These are phyloP conservation scores for Sceloporus tristichus DNA, from an alignment of 2,113 vertebrate species.

Conservation along the genomic window DNA sequence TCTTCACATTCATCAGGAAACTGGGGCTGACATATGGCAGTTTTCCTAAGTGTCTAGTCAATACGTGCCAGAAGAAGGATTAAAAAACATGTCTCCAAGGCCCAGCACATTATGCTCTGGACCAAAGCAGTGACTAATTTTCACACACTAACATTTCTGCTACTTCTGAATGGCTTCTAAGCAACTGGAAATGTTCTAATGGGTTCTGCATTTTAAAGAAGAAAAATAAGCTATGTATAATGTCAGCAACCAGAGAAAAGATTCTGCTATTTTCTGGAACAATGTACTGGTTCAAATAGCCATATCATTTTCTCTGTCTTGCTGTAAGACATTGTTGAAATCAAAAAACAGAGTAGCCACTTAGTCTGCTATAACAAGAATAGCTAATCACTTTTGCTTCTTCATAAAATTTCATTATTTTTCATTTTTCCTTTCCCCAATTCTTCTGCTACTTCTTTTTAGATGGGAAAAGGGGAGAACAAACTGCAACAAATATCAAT, in stretches of 20 bases:
- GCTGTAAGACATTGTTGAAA: rapidly evolving
- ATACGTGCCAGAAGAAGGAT: background rate
- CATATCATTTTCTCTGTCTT: background rate
- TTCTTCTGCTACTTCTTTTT: background rate
- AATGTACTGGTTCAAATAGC: background rate
- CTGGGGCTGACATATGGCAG: background rate
- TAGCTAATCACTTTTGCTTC: background rate
- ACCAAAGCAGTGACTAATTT: background rate
- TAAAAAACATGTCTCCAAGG: background rate
- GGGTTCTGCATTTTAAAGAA: background rate
- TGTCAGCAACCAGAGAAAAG: background rate
- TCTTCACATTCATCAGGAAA: no score
- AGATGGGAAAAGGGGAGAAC: constrained; percentile 42
- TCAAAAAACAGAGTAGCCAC: constrained; percentile 24
- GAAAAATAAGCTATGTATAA: background rate
- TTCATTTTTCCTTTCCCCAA: constrained; percentile 4
- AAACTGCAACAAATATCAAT: constrained; percentile 46
- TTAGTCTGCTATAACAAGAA: constrained; percentile 2
- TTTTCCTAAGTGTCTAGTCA: background rate
- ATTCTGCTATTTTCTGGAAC: rapidly evolving
- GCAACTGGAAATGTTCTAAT: background rate
- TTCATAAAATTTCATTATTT: background rate
- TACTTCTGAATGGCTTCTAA: background rate
- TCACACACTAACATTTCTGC: background rate
- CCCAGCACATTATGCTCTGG: background rate